These are phyloP conservation scores for Glyptemys insculpta DNA, from an alignment of 2,797 vertebrate species.

Conservation along the genomic window DNA sequence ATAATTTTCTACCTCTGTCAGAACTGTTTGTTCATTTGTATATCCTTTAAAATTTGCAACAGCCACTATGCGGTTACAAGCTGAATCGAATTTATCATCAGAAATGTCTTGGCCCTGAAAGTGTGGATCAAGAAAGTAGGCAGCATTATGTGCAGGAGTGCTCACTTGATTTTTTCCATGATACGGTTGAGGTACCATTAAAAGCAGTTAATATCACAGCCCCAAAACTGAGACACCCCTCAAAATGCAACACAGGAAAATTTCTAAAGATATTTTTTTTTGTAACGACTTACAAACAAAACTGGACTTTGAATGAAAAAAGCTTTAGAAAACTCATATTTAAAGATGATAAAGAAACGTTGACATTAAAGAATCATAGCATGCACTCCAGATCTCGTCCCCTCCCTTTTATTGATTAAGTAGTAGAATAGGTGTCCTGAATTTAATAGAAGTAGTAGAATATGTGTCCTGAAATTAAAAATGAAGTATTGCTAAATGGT, in stretches of 20 bases:
- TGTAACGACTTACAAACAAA: not conserved
- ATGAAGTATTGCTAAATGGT: not conserved
- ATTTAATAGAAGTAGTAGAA: not conserved
- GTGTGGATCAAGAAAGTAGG: not conserved
- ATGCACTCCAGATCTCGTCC: not conserved
- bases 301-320: not conserved
- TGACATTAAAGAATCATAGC: not conserved
- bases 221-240: not conserved
- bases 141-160: not conserved
- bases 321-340: not conserved
- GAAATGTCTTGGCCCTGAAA: not conserved
- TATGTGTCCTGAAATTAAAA: not conserved
- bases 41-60: too few relatives aligned
- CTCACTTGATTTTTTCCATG: not conserved
- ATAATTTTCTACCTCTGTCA: too few relatives aligned
- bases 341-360: not conserved
- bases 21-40: too few relatives aligned
- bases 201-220: not conserved
- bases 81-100: not conserved
- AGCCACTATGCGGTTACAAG: too few relatives aligned
- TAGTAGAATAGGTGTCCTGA: not conserved
- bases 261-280: not conserved
- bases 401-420: not conserved
- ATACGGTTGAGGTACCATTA: not conserved
- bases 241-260: not conserved